Evolutionary conservation across 2,888 invertebrate species (phyloP).

Genomic region (Stegophylla sp.): DNA sequence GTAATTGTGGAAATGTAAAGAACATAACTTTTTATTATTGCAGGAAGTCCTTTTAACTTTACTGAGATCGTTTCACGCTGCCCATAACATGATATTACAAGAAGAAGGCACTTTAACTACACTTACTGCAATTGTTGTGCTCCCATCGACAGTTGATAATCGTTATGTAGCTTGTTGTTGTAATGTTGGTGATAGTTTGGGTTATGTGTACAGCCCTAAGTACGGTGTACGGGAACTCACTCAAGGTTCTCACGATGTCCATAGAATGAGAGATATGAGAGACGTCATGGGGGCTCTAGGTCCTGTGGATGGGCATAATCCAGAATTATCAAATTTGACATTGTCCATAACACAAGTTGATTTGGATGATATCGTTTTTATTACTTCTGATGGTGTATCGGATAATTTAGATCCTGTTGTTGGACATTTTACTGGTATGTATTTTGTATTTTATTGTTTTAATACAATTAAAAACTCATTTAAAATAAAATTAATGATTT

Average conservation of each 20-base stretch:
- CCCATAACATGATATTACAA: constrained; percentile 82
- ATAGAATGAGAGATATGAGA: constrained; percentile 83
- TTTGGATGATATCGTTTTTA: constrained; percentile 81
- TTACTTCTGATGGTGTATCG: constrained; percentile 88
- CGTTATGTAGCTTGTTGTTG: constrained; percentile 81
- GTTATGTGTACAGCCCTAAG: constrained; percentile 81
- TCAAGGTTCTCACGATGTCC: constrained; percentile 82
- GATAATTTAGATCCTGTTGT: constrained; percentile 93
- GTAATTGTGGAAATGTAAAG: no score
- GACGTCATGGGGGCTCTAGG: constrained; percentile 88
- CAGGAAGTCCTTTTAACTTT: constrained; percentile 80
- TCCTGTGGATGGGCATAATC: constrained; percentile 83
- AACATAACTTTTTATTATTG: constrained; percentile 50
- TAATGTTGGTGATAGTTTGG: constrained; percentile 87
- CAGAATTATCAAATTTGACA: constrained; percentile 86
- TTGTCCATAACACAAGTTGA: constrained; percentile 82
- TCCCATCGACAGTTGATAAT: constrained; percentile 68
- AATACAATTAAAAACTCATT: no score
- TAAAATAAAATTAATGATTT: neutral
- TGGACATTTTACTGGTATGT: constrained; percentile 78
- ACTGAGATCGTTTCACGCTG: constrained; percentile 81
- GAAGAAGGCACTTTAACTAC: constrained; percentile 84
- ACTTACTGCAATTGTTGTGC: constrained; percentile 79
- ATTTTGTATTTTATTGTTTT: constrained; percentile 61
- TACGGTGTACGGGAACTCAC: constrained; percentile 85